Conservation (phyloP, 2,888 invertebrate genomes). For the Lasioglossum oenotherae region DNA sequence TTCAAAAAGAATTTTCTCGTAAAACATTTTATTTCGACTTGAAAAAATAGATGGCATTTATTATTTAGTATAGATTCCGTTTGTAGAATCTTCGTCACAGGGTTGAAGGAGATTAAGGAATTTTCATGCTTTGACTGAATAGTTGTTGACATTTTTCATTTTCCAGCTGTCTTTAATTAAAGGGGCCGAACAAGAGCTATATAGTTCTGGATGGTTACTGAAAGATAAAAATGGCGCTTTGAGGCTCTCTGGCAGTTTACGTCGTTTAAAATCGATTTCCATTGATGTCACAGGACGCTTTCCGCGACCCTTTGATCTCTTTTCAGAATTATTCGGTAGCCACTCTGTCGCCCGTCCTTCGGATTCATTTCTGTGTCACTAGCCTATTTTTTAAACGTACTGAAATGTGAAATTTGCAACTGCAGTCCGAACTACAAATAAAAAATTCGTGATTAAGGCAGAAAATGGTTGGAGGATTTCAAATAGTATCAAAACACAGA, state of each 20-base stretch:
- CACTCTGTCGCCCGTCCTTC: slow-evolving; percentile 7
- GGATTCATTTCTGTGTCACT: background rate
- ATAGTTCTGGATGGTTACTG: background rate
- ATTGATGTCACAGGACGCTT: slow-evolving; percentile 6
- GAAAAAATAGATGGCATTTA: background rate
- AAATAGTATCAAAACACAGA: background rate
- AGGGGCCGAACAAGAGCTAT: background rate
- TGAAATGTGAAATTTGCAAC: background rate
- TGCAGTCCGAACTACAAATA: background rate
- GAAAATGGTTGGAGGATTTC: background rate
- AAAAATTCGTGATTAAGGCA: background rate
- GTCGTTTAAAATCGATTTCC: slow-evolving; percentile 8
- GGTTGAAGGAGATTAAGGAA: background rate
- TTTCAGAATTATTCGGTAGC: slow-evolving; percentile 32
- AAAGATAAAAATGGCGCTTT: background rate
- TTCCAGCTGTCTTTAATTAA: background rate
- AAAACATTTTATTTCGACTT: too few species aligned
- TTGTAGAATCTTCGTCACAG: background rate
- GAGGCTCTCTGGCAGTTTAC: background rate
- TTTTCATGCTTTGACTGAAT: background rate
- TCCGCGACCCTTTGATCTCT: slow-evolving; percentile 29
- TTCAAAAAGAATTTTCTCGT: background rate
- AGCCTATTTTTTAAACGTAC: background rate
- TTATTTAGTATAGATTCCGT: too few species aligned
- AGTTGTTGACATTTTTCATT: background rate